phyloP scores from a whole-genome alignment of 2,888 invertebrate genomes.

The Schizotus pectinicornis region DNA sequence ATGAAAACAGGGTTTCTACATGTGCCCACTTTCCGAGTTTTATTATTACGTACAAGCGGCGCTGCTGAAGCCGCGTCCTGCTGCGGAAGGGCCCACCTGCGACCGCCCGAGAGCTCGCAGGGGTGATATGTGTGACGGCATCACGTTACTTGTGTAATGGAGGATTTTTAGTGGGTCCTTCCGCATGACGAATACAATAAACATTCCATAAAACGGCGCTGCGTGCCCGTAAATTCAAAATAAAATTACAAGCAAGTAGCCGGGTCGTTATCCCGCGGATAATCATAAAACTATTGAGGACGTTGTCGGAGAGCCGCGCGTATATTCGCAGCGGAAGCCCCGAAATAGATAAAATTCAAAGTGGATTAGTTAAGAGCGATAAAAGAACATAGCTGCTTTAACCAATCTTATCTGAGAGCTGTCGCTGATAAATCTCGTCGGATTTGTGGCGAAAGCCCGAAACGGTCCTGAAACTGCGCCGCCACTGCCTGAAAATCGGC shows the following conservation, averaged over 20 bases:
- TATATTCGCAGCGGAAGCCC: slow-evolving; percentile 13
- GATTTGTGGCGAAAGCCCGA: slow-evolving; percentile 18
- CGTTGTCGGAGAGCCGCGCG: too few relatives aligned
- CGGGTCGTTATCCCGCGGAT: too few relatives aligned
- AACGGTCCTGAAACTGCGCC: slow-evolving; percentile 4
- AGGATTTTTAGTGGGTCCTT: slow-evolving; percentile 11
- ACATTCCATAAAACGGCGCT: too few relatives aligned
- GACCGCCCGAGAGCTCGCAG: slow-evolving; percentile 3
- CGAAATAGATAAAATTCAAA: slow-evolving; percentile 45
- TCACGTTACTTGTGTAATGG: slow-evolving; percentile 11
- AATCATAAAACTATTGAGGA: too few relatives aligned
- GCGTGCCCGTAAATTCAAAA: too few relatives aligned
- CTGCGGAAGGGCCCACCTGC: slow-evolving; percentile 16
- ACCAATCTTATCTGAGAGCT: slow-evolving; percentile 29
- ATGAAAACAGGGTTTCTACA: slow-evolving; percentile 19
- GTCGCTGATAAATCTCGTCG: slow-evolving; percentile 27
- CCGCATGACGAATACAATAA: too few relatives aligned
- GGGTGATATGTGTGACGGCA: slow-evolving; percentile 21
- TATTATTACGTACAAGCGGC: slow-evolving; percentile 11
- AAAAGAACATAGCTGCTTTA: slow-evolving; percentile 40
- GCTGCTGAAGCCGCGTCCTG: too few relatives aligned
- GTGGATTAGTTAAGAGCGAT: slow-evolving; percentile 41
- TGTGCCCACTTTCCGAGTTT: slow-evolving; percentile 25
- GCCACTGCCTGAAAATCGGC: too few relatives aligned
- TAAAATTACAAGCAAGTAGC: too few relatives aligned